phyloP scores from a whole-genome alignment of 2,888 invertebrate genomes.

The Eurois occulta region DNA sequence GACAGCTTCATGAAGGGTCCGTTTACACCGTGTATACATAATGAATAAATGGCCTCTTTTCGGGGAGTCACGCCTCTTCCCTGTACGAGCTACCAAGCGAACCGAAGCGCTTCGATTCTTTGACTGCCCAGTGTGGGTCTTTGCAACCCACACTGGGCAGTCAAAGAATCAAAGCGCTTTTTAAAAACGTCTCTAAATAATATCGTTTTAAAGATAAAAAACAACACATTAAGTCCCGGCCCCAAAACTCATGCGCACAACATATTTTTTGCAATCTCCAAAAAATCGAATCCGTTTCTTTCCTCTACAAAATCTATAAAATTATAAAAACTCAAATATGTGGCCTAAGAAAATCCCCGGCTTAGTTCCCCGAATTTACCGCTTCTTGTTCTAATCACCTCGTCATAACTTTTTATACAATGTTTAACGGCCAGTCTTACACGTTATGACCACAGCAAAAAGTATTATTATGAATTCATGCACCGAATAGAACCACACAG shows the following conservation, averaged over 20 bases:
- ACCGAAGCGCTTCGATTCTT: too few relatives aligned
- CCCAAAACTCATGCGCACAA: background rate
- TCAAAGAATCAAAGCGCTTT: background rate
- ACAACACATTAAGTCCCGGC: too few relatives aligned
- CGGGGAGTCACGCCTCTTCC: background rate
- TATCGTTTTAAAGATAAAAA: background rate
- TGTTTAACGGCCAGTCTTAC: background rate
- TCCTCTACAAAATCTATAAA: background rate
- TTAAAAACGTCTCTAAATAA: background rate
- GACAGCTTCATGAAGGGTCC: too few relatives aligned
- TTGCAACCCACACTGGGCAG: background rate
- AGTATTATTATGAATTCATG: background rate
- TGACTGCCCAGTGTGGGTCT: too few relatives aligned
- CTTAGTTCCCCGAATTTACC: background rate
- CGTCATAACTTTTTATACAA: slow-evolving; percentile 12
- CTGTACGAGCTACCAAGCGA: background rate
- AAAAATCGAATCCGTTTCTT: background rate
- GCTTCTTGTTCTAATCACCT: background rate
- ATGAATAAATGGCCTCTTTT: background rate
- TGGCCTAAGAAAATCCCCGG: slow-evolving; percentile 8
- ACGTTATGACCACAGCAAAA: slow-evolving; percentile 8
- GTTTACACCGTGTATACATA: too few relatives aligned
- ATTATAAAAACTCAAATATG: background rate
- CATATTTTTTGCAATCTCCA: background rate
- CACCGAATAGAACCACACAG: background rate